A percentile compares a stretch with the other conserved stretches of the same genome.
These are phyloP conservation scores for Cosmia pyralina DNA, from an alignment of 2,888 invertebrate genomes.

Conservation along the genomic window DNA sequence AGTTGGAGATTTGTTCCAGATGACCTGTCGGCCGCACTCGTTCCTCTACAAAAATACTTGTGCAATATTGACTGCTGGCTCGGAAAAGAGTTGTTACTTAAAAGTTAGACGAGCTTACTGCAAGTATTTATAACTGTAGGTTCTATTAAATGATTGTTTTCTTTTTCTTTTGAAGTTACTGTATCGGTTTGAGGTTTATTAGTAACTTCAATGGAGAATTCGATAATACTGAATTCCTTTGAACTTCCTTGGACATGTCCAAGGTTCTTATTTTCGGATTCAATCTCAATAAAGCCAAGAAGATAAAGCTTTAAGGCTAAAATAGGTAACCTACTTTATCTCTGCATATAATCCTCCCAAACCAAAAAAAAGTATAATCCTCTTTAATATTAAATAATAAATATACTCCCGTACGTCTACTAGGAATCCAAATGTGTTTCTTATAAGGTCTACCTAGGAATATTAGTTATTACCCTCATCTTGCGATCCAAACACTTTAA, in stretches of 20 bases:
- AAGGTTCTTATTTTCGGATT: constrained; percentile 37
- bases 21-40: constrained; percentile 76
- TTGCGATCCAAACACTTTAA: constrained; percentile 60
- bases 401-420: constrained; percentile 46
- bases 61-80: constrained; percentile 64
- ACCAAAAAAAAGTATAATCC: constrained; percentile 50
- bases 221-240: constrained; percentile 15
- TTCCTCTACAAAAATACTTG: constrained; percentile 64
- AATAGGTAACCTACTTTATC: constrained; percentile 49
- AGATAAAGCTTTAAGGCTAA: constrained; percentile 34
- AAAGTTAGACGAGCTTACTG: constrained; percentile 63
- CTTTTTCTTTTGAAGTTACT: constrained; percentile 15
- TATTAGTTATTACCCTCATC: constrained; percentile 64
- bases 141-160: constrained; percentile 34
- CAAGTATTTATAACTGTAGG: constrained; percentile 47
- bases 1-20: constrained; percentile 79
- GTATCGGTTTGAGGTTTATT: constrained; percentile 40
- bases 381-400: constrained; percentile 60
- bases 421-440: constrained; percentile 62
- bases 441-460: constrained; percentile 59
- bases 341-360: constrained; percentile 29
- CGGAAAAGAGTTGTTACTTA: constrained; percentile 65
- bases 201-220: constrained; percentile 17
- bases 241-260: constrained; percentile 1
- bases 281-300: constrained; percentile 34